Evolutionary conservation across 2,797 vertebrate genomes (phyloP).

Genomic region (Crossoptilon crossoptilon): DNA sequence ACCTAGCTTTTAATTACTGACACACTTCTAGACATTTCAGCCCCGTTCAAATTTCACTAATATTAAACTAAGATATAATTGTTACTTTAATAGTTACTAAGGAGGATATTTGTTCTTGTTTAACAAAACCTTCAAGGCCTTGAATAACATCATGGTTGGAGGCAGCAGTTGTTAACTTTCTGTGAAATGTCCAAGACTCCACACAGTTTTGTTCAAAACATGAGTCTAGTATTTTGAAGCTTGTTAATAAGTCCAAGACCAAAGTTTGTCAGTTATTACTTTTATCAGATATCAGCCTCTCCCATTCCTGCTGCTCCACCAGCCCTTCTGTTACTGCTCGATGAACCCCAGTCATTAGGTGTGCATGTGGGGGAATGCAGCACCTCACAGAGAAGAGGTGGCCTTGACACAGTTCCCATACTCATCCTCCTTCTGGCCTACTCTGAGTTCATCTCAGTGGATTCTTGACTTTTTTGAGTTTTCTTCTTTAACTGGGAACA

Average conservation of each 20-base stretch:
- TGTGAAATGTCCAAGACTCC: neutral
- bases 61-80: neutral
- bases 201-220: neutral
- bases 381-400: neutral
- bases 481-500: neutral
- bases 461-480: neutral
- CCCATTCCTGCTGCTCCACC: neutral
- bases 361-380: fast-evolving
- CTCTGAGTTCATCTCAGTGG: neutral
- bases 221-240: neutral
- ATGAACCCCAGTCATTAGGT: neutral
- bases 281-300: neutral
- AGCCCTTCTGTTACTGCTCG: neutral
- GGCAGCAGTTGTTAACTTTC: neutral
- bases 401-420: neutral
- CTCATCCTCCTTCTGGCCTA: neutral
- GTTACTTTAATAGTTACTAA: neutral
- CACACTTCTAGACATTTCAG: neutral
- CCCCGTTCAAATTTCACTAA: neutral
- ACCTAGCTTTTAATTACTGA: neutral
- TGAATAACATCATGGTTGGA: neutral
- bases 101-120: neutral
- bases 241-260: neutral
- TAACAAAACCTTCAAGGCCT: neutral
- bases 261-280: neutral